Percentiles rank a stretch among this genome's conserved stretches.
These are phyloP conservation scores for Netelia inedita DNA, from an alignment of 2,888 invertebrate genomes.

Conservation along the genomic window DNA sequence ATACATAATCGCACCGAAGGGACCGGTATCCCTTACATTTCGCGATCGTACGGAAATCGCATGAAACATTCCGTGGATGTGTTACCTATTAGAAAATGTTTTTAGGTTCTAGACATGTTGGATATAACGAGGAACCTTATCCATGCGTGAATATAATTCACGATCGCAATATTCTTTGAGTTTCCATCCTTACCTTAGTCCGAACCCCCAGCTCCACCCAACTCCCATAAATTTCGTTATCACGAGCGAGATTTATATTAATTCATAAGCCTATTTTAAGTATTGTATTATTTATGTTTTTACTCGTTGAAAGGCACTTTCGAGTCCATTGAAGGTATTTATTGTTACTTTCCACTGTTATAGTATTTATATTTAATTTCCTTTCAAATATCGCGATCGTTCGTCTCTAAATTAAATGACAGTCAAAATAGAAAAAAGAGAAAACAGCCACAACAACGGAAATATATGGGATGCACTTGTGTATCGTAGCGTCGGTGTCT, in stretches of 20 bases:
- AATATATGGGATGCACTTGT: not conserved
- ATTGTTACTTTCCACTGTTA: slow-evolving; percentile 72
- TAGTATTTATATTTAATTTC: slow-evolving; percentile 73
- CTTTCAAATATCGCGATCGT: slow-evolving; percentile 55
- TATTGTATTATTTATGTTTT: slow-evolving; percentile 72
- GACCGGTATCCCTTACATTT: slow-evolving; percentile 90
- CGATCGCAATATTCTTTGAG: slow-evolving; percentile 39
- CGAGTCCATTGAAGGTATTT: slow-evolving; percentile 73
- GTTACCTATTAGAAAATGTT: slow-evolving; percentile 53
- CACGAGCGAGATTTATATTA: slow-evolving; percentile 62
- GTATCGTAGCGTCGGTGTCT: slow-evolving; percentile 8
- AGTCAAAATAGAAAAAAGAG: no score
- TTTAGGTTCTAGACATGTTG: slow-evolving; percentile 37
- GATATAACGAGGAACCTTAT: slow-evolving; percentile 20
- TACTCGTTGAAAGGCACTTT: slow-evolving; percentile 74
- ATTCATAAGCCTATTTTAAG: slow-evolving; percentile 62
- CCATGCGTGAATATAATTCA: slow-evolving; percentile 31
- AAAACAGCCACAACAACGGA: slow-evolving; percentile 15
- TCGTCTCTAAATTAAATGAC: slow-evolving; percentile 49
- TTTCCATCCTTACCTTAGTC: slow-evolving; percentile 23
- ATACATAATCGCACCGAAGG: slow-evolving; percentile 92
- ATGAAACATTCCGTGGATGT: slow-evolving; percentile 59
- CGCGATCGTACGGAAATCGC: slow-evolving; percentile 78
- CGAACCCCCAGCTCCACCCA: not conserved
- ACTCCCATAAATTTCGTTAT: slow-evolving; percentile 18